Percentiles rank a stretch among this genome's conserved stretches.
Conservation (phyloP, 2,888 invertebrate species). For the Limnephilus auricula region DNA sequence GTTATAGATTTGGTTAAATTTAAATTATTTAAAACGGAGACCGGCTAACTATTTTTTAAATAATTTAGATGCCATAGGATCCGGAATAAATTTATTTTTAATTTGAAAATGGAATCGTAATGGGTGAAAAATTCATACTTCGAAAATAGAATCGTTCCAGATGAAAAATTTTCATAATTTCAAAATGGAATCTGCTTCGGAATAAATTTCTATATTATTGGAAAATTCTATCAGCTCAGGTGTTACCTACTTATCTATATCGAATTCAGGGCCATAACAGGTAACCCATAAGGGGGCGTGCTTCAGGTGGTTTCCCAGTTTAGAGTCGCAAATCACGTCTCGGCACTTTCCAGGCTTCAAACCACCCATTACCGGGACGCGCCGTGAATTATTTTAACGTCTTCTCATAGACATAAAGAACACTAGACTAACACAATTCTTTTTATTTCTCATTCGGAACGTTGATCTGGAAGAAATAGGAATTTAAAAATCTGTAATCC, state of each 20-base stretch:
- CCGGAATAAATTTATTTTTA: not conserved
- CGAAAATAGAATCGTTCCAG: not conserved
- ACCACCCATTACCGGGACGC: slow-evolving; percentile 12
- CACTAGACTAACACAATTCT: not conserved
- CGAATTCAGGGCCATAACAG: not conserved
- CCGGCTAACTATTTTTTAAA: not conserved
- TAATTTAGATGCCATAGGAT: not conserved
- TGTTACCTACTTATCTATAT: not conserved
- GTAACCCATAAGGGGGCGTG: not conserved
- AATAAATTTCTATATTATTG: not conserved
- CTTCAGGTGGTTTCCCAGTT: not conserved
- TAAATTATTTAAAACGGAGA: not conserved
- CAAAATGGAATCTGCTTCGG: not conserved
- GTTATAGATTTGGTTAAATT: not conserved
- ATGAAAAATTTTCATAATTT: not conserved
- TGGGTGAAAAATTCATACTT: not conserved
- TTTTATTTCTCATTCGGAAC: not conserved
- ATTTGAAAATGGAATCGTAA: not conserved
- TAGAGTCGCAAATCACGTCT: slow-evolving; percentile 2
- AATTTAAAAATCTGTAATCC: too few species aligned
- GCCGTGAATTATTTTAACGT: slow-evolving; percentile 6
- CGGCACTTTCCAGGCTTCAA: slow-evolving; percentile 13
- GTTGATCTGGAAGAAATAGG: not conserved
- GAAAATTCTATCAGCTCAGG: not conserved
- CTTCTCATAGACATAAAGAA: not conserved